These are phyloP conservation scores for Diloba caeruleocephala DNA, from an alignment of 2,888 invertebrate species.

Conservation along the genomic window DNA sequence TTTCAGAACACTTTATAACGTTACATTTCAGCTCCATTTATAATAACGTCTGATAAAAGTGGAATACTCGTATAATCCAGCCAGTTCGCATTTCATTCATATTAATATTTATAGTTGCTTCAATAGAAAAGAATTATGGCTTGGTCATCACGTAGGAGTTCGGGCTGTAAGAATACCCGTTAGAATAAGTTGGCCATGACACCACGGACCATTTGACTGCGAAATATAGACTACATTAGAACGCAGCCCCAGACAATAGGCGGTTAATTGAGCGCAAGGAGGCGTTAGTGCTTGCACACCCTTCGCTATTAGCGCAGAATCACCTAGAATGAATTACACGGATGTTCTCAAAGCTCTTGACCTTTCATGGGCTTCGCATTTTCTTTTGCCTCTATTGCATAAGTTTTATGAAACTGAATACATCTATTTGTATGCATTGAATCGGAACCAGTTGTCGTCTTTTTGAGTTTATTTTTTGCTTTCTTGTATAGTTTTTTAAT, in stretches of 20 bases:
- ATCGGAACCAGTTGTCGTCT: too few species aligned
- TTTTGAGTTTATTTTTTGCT: too few species aligned
- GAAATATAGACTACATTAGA: conserved; percentile 44
- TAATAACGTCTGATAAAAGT: conserved; percentile 18
- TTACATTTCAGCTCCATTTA: conserved; percentile 13
- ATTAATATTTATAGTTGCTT: conserved; percentile 28
- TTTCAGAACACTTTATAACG: background rate
- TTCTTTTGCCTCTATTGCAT: background rate
- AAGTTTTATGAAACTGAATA: too few species aligned
- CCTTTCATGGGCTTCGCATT: conserved; percentile 4
- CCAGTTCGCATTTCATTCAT: conserved; percentile 22
- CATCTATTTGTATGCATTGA: too few species aligned
- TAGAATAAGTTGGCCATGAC: conserved; percentile 29
- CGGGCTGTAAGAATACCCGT: conserved; percentile 17
- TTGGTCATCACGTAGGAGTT: conserved; percentile 3
- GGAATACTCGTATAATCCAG: conserved; percentile 15
- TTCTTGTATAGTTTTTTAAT: too few species aligned
- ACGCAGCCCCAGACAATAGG: conserved; percentile 39
- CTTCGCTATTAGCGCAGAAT: conserved; percentile 15
- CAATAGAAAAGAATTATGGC: conserved; percentile 22
- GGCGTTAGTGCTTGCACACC: conserved; percentile 15
- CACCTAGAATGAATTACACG: conserved; percentile 19
- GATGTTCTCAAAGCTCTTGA: conserved; percentile 9
- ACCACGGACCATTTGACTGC: conserved; percentile 45
- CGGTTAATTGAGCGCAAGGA: conserved; percentile 45